A percentile compares a stretch with the other conserved stretches of the same genome.
Conservation (phyloP, 1,140 invertebrate species). For the Scaptomyza graminum region DNA sequence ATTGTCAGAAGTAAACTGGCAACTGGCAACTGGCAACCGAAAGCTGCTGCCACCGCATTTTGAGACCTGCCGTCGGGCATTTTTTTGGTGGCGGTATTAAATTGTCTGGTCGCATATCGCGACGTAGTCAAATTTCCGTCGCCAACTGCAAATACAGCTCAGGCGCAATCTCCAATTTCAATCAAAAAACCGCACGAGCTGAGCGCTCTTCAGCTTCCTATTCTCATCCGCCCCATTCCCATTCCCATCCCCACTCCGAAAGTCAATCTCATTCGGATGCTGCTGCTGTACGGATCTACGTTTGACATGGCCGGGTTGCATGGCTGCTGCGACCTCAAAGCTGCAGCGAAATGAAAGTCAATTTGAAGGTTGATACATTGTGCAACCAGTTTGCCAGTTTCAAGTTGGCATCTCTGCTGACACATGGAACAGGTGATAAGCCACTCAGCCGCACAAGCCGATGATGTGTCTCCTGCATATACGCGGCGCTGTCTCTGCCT, state of each 20-base stretch:
- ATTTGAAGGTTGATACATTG: constrained; percentile 78
- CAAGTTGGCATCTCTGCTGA: constrained; percentile 60
- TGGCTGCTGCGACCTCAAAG: constrained; percentile 70
- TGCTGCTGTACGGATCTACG: neutral
- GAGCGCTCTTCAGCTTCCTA: constrained; percentile 24
- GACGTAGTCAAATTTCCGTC: constrained; percentile 77
- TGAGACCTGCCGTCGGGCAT: constrained; percentile 56
- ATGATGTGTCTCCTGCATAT: constrained; percentile 48
- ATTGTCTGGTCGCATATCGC: constrained; percentile 73
- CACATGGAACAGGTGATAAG: constrained; percentile 73
- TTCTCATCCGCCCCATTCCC: too few species aligned
- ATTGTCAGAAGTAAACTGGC: too few species aligned
- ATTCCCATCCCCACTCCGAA: neutral
- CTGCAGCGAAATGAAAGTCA: constrained; percentile 73
- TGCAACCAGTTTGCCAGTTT: constrained; percentile 56
- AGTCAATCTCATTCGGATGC: constrained; percentile 1
- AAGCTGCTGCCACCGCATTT: constrained; percentile 49
- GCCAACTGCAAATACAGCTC: constrained; percentile 63
- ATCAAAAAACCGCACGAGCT: constrained; percentile 73
- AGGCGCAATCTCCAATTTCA: constrained; percentile 77
- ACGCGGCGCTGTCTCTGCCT: neutral
- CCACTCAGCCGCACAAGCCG: constrained; percentile 59
- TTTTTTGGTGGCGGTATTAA: constrained; percentile 56
- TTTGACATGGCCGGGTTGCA: constrained; percentile 29
- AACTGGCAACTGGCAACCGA: constrained; percentile 34